Percentiles rank a stretch among this genome's conserved stretches.
Conservation (phyloP, 2,888 invertebrate species). For the Agrochola lychnidis region DNA sequence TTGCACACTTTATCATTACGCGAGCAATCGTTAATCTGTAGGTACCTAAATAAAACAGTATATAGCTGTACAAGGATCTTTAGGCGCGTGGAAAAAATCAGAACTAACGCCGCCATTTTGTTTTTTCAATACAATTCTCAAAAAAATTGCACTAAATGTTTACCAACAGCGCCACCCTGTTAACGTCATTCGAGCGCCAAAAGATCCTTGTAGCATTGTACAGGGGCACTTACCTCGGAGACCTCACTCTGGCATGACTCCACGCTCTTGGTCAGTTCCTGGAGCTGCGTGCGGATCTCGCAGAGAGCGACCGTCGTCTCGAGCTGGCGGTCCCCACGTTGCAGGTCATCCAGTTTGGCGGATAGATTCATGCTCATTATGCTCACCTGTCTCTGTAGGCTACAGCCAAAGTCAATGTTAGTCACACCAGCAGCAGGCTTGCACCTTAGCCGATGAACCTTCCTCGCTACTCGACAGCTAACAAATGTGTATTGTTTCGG, state of each 20-base stretch:
- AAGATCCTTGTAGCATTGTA: not conserved
- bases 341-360: slow-evolving; percentile 98
- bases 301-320: slow-evolving; percentile 98
- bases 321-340: slow-evolving; percentile 96
- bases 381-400: slow-evolving; percentile 99
- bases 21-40: not conserved
- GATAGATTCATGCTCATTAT: slow-evolving; percentile 99
- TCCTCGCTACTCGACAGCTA: slow-evolving; percentile 45
- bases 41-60: slow-evolving; percentile 1
- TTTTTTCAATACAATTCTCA: not conserved
- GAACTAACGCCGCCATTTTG: not conserved
- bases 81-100: not conserved
- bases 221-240: slow-evolving; percentile 92
- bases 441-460: slow-evolving; percentile 32
- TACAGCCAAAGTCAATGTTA: slow-evolving; percentile 80
- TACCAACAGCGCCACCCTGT: no score
- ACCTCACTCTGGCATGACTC: slow-evolving; percentile 98
- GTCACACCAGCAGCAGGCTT: slow-evolving; percentile 50
- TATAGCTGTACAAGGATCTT: not conserved
- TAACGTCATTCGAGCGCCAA: not conserved
- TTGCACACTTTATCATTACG: slow-evolving; percentile 44
- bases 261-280: slow-evolving; percentile 98
- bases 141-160: not conserved
- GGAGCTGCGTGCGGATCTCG: slow-evolving; percentile 97
- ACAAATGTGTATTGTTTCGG: not conserved